Base-by-base conservation (phyloP, 2,888 invertebrate genomes). In the Eilema griseolum region DNA sequence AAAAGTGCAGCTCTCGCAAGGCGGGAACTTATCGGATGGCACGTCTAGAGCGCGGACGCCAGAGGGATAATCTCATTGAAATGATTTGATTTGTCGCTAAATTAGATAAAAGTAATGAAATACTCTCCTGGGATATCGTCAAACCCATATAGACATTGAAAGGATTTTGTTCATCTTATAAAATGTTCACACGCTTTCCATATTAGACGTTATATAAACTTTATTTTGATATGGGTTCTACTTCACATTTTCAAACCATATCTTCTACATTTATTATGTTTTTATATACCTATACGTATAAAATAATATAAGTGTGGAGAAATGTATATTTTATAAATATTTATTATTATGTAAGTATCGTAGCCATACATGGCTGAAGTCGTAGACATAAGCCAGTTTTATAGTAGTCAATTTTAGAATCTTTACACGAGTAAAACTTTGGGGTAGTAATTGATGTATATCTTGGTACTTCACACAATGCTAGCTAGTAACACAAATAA, bases 11-110 rank as follows among this genome's bases (percentile, higher is more conserved):
- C 66, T 73, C 65, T 70, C 67, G 37, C 71, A 82, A 85, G 83
- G 88, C 88, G 88, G 74, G 82, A 88, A 86, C 79, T 82, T 83
- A 80, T 83, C 85, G 84, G 83, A 85, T 82, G 82, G 79, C 78
- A 83, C 82, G 76, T 73, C 77, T 63, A 76, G 79, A 80, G 79
- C 81, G 86, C 87, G 87, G 88, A 89, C 88, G 86, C 77, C 61
- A 33, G 28, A 80, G 89, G 90, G 92, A 93, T 94, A 94, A 95
- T 93, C 92, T 88, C 89, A 91, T 93, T 89, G 91, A 93, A 93
- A 91, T n/a, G 93, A 95, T 94, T 94, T 94, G 94, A 94, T 94
- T 94, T 94, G 94, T 93, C 92, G 90, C 92, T 91, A 94, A 95
- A 95, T 94, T 94, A 91, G 91, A 94, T 94, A 91, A 92, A 92